phyloP scores from a whole-genome alignment of 2,113 vertebrate species.

The Salvelinus sp. region DNA sequence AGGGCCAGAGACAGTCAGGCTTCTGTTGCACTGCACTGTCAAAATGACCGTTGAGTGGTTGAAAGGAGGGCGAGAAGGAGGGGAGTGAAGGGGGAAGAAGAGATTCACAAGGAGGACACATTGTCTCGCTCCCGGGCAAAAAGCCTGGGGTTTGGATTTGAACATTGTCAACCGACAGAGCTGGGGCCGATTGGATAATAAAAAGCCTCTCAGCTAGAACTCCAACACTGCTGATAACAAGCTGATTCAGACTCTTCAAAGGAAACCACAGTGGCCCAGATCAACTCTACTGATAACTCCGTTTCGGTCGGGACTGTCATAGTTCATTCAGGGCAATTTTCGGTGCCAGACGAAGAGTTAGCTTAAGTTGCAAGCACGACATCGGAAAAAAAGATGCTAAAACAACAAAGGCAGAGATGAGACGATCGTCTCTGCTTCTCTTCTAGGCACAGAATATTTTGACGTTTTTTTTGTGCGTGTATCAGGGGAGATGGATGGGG shows the following conservation, averaged over 20 bases:
- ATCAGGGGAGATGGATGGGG: slow-evolving; percentile 51
- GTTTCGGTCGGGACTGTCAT: too few relatives aligned
- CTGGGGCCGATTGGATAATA: slow-evolving; percentile 35
- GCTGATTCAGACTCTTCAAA: slow-evolving; percentile 34
- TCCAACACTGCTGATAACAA: slow-evolving; percentile 47
- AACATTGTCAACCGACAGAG: slow-evolving; percentile 41
- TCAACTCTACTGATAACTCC: slow-evolving; percentile 51
- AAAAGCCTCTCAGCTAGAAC: slow-evolving; percentile 36
- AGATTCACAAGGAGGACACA: slow-evolving; percentile 20
- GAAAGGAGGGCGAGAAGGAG: slow-evolving; percentile 5
- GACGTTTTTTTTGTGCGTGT: background rate
- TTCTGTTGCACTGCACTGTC: background rate
- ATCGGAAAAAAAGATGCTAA: background rate
- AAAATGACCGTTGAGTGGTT: slow-evolving; percentile 17
- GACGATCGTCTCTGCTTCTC: background rate
- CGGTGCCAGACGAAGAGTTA: too few relatives aligned
- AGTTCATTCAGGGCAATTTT: too few relatives aligned
- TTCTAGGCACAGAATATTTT: background rate
- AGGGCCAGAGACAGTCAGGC: slow-evolving; percentile 25
- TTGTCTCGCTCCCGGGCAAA: slow-evolving; percentile 31
- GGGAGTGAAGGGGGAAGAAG: background rate
- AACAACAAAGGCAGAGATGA: background rate
- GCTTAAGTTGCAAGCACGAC: too few relatives aligned
- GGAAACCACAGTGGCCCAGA: slow-evolving; percentile 35
- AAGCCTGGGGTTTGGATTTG: slow-evolving; percentile 25